Percentiles rank a stretch among this genome's conserved stretches.
Conservation (phyloP, 53 echinoderm and acorn worm species). For the Echinarachnius parma region DNA sequence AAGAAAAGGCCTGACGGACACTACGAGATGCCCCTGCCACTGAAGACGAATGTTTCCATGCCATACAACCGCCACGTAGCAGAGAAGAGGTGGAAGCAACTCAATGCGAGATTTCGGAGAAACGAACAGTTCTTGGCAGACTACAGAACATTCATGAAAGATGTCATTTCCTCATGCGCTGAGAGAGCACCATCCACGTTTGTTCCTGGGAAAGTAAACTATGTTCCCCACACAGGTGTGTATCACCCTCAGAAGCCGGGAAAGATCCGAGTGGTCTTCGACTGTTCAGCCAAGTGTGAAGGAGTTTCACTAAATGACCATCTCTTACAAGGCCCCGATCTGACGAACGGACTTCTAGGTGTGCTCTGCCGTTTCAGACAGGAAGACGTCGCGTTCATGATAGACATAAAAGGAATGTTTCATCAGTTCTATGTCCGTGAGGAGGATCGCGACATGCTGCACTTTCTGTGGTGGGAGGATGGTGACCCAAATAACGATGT, state of each 20-base stretch:
- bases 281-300: slow-evolving; percentile 48
- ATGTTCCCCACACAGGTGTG: slow-evolving; percentile 62
- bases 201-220: slow-evolving; percentile 43
- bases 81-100: slow-evolving; percentile 36
- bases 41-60: slow-evolving; percentile 31
- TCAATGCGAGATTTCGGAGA: slow-evolving; percentile 29
- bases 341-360: slow-evolving; percentile 55
- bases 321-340: slow-evolving; percentile 55
- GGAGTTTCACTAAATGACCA: slow-evolving; percentile 53
- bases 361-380: slow-evolving; percentile 48
- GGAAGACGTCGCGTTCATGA: slow-evolving; percentile 54
- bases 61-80: slow-evolving; percentile 51
- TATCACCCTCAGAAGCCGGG: slow-evolving; percentile 47
- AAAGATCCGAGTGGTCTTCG: slow-evolving; percentile 40
- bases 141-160: slow-evolving; percentile 42
- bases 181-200: slow-evolving; percentile 3
- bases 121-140: slow-evolving; percentile 39
- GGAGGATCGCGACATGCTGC: slow-evolving; percentile 49
- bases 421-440: slow-evolving; percentile 53
- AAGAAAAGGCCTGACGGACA: slow-evolving; percentile 46
- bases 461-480: slow-evolving; percentile 56
- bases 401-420: slow-evolving; percentile 67
- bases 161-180: slow-evolving; percentile 38
- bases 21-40: slow-evolving; percentile 55
- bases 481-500: slow-evolving; percentile 22